Evolutionary conservation across 2,888 invertebrate species (phyloP).

Genomic region (Brenthis hecate): DNA sequence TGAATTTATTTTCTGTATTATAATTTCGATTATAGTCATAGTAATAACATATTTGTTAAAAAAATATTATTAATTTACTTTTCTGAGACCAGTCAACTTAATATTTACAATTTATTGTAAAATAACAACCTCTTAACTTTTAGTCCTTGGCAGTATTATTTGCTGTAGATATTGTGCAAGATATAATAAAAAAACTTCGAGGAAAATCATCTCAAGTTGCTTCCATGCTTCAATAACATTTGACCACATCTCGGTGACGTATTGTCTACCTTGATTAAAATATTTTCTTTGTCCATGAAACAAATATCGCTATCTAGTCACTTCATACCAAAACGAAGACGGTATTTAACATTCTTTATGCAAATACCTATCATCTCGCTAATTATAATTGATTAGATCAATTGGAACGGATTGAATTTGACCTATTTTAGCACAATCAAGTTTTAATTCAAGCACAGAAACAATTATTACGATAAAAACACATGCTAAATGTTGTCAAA

Average conservation of each 20-base stretch:
- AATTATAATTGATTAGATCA: constrained; percentile 33
- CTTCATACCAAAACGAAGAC: constrained; percentile 23
- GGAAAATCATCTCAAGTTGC: constrained; percentile 1
- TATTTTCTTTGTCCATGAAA: constrained; percentile 42
- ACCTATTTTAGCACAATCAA: constrained; percentile 33
- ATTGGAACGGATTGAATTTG: constrained; percentile 29
- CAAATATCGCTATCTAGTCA: constrained; percentile 28
- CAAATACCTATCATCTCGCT: constrained; percentile 11
- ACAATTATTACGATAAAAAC: constrained; percentile 44
- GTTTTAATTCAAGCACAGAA: constrained; percentile 27
- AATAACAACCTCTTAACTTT: background rate
- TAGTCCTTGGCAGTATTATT: background rate
- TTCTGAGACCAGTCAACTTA: too few species aligned
- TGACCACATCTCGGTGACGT: constrained; percentile 6
- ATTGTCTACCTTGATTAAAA: constrained; percentile 17
- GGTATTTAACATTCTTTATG: constrained; percentile 13
- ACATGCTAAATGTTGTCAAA: constrained; percentile 56
- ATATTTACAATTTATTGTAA: too few species aligned
- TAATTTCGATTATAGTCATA: too few species aligned
- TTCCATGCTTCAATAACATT: constrained; percentile 11
- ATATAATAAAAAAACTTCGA: background rate
- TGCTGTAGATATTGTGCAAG: background rate
- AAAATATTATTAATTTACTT: too few species aligned
- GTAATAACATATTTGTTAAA: too few species aligned
- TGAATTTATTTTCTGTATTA: too few species aligned